Evolutionary conservation across 2,888 invertebrate genomes (phyloP).

Genomic region (Phyllotreta striolata): DNA sequence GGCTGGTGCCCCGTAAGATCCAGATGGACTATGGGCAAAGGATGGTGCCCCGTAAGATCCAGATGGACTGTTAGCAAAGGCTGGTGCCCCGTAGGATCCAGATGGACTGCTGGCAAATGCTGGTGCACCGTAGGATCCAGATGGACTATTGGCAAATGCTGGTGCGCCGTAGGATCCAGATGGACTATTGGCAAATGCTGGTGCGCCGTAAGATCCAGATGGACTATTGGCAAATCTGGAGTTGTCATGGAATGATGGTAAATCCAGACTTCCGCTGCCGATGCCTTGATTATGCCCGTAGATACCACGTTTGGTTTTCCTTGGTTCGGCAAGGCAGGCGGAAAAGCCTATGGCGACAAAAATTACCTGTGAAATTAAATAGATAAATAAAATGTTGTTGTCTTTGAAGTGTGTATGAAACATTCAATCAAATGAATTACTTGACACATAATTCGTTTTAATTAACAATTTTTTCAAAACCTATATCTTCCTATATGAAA

Average conservation of each 20-base stretch:
- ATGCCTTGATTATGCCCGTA: slow-evolving; percentile 55
- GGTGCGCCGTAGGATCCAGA: background rate
- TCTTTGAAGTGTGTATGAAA: no score
- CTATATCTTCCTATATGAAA: no score
- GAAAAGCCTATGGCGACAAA: slow-evolving; percentile 58
- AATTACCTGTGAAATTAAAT: slow-evolving; percentile 11
- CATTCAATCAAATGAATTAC: no score
- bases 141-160: background rate
- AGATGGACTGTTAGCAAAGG: no score
- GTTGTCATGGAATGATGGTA: slow-evolving; percentile 15
- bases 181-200: background rate
- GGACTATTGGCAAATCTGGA: background rate
- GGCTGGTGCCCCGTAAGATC: no score
- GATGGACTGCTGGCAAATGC: background rate
- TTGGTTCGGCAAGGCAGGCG: slow-evolving; percentile 56
- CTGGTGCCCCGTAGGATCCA: background rate
- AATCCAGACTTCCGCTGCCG: slow-evolving; percentile 25
- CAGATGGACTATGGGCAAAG: no score
- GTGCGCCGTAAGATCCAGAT: slow-evolving; percentile 10
- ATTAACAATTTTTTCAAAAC: no score
- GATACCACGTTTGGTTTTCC: slow-evolving; percentile 61
- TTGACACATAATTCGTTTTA: no score
- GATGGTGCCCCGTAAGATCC: no score
- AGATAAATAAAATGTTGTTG: background rate
- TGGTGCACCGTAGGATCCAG: slow-evolving; percentile 10